A percentile compares a stretch with the other conserved stretches of the same genome.
These are phyloP conservation scores for Epinephelus cyanopodus DNA, from an alignment of 2,113 vertebrate species.

Conservation along the genomic window DNA sequence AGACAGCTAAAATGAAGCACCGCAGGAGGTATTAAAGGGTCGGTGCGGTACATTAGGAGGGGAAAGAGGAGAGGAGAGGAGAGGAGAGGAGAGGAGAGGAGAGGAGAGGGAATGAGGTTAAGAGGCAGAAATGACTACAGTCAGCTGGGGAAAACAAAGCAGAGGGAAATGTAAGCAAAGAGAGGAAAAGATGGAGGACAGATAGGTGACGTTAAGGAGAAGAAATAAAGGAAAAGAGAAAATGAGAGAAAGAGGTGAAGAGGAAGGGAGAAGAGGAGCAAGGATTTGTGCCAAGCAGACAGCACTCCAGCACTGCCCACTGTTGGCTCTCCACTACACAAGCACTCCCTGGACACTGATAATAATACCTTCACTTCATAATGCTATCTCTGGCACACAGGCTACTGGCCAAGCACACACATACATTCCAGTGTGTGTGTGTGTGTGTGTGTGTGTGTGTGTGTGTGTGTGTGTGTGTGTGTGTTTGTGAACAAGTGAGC, in stretches of 20 bases:
- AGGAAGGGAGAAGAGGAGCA: slow-evolving; percentile 10
- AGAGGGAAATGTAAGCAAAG: background rate
- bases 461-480: slow-evolving; percentile 1
- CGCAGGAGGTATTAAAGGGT: slow-evolving; percentile 49
- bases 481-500: background rate
- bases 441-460: slow-evolving; percentile 3
- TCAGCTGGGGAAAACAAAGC: background rate
- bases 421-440: slow-evolving; percentile 14
- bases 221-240: slow-evolving; percentile 12
- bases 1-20: slow-evolving; percentile 48
- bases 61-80: slow-evolving; percentile 17
- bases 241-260: slow-evolving; percentile 10
- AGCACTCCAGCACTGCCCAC: slow-evolving; percentile 55
- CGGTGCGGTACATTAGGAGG: background rate
- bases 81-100: background rate
- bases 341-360: slow-evolving; percentile 64
- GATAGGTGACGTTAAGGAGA: slow-evolving; percentile 24
- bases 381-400: slow-evolving; percentile 64
- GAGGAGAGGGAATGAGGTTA: background rate
- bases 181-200: slow-evolving; percentile 10
- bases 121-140: background rate
- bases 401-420: slow-evolving; percentile 27
- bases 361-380: slow-evolving; percentile 67
- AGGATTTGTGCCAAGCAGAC: slow-evolving; percentile 57
- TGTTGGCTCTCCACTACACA: slow-evolving; percentile 56